A percentile compares a stretch with the other conserved stretches of the same genome.
These are phyloP conservation scores for Uria aalge DNA, from an alignment of 2,113 vertebrate genomes.

Conservation along the genomic window DNA sequence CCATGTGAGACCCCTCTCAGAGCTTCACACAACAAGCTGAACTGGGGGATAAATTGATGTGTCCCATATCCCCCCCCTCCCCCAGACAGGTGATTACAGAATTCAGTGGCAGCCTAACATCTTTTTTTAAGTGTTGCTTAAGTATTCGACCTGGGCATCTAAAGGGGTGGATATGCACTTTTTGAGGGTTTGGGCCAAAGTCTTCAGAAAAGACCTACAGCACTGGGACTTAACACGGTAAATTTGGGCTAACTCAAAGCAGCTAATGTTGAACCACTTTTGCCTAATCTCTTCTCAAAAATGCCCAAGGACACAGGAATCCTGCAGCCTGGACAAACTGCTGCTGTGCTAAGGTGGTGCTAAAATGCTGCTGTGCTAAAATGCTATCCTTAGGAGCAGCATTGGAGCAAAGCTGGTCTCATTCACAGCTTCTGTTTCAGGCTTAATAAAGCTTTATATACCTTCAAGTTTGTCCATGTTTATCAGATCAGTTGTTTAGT, in stretches of 20 bases:
- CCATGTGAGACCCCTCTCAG: background rate
- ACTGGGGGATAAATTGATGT: background rate
- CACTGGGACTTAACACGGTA: background rate
- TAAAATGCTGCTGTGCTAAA: background rate
- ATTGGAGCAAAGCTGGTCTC: background rate
- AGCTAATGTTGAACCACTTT: background rate
- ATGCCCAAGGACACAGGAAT: background rate
- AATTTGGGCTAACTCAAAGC: background rate
- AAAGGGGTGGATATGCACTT: background rate
- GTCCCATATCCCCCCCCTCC: too few species aligned
- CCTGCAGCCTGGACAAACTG: background rate
- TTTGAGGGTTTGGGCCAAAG: background rate
- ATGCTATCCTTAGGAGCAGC: background rate
- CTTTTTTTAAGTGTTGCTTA: background rate
- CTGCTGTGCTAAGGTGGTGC: background rate
- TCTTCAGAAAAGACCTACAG: background rate
- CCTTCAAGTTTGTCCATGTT: background rate
- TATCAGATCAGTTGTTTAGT: background rate
- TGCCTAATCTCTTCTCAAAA: background rate
- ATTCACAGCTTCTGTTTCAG: background rate
- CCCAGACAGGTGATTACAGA: background rate
- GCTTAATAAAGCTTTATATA: background rate
- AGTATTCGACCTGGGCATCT: background rate
- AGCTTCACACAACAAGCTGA: background rate
- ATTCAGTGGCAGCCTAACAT: background rate